Conservation (phyloP, 92 coral and sea anemone genomes). For the Pocillopora grandis region DNA sequence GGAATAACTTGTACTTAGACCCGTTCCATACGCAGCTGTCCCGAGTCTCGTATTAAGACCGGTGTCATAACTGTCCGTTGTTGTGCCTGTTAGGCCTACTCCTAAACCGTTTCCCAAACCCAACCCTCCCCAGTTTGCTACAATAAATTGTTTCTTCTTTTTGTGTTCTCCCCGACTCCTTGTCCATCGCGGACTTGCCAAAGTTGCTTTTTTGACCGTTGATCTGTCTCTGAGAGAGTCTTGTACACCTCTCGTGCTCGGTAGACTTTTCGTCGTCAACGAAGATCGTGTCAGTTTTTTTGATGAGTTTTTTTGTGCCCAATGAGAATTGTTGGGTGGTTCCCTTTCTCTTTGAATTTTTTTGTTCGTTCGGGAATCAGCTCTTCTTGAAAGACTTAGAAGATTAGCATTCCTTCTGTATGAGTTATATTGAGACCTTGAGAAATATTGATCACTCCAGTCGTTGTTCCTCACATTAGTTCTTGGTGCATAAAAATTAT, state of each 20-base stretch:
- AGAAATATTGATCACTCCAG: background rate
- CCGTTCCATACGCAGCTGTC: background rate
- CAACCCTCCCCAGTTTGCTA: constrained; percentile 65
- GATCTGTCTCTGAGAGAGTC: background rate
- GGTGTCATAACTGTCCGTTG: constrained; percentile 25
- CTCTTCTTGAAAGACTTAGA: background rate
- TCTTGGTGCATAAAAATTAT: background rate
- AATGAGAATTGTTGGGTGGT: background rate
- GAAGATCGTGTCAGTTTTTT: background rate
- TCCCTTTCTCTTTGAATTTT: background rate
- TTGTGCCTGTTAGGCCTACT: constrained; percentile 21
- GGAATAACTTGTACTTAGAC: constrained; percentile 10
- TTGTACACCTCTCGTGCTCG: background rate
- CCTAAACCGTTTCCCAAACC: constrained; percentile 45
- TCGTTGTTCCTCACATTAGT: background rate
- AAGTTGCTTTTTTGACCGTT: constrained; percentile 32
- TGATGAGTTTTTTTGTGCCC: background rate
- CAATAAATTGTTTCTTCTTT: constrained; percentile 79
- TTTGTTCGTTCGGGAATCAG: background rate
- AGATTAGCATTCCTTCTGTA: background rate
- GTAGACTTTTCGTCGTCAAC: background rate
- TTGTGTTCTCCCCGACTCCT: constrained; percentile 36
- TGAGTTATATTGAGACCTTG: background rate
- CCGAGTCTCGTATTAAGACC: constrained; percentile 21
- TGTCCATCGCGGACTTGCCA: constrained; percentile 34